Evolutionary conservation across 2,797 vertebrate genomes (phyloP).

Genomic region (Hylomyscus alleni): DNA sequence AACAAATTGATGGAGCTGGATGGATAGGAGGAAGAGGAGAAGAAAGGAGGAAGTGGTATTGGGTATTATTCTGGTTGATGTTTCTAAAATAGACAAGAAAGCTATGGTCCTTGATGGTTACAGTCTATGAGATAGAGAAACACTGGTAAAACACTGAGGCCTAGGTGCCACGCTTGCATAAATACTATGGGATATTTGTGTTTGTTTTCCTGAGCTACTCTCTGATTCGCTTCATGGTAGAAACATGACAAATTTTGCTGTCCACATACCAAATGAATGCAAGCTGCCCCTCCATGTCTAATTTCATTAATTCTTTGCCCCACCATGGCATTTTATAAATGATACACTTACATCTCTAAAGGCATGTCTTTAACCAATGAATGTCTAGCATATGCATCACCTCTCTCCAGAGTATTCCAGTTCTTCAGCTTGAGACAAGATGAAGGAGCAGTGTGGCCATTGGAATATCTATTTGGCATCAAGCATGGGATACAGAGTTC

Average conservation of each 20-base stretch:
- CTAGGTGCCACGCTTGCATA: neutral
- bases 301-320: neutral
- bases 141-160: neutral
- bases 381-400: no score
- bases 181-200: neutral
- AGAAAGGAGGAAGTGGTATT: neutral
- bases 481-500: neutral
- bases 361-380: neutral
- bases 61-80: neutral
- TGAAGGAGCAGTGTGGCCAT: neutral
- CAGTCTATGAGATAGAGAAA: neutral
- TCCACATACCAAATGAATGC: neutral
- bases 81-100: neutral
- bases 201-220: neutral
- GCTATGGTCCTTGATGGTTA: neutral
- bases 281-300: neutral
- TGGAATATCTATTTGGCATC: neutral
- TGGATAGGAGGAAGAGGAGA: neutral
- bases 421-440: neutral
- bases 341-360: neutral
- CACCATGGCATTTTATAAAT: neutral
- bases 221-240: neutral
- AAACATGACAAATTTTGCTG: neutral
- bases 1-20: neutral
- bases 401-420: neutral